phyloP scores from a whole-genome alignment of 2,113 vertebrate species.

The Thunnus thynnus region DNA sequence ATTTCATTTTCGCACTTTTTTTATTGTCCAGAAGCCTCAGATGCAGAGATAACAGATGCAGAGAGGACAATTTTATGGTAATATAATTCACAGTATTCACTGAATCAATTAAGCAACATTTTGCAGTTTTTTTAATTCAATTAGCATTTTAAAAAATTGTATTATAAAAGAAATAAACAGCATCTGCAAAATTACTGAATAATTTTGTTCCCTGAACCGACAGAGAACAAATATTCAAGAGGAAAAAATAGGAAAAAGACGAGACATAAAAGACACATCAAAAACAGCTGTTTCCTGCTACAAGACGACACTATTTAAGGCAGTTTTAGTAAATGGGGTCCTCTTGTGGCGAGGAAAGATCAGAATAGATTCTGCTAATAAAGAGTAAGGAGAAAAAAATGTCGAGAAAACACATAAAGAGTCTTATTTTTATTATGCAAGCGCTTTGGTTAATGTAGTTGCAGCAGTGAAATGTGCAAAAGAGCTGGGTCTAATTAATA shows the following conservation, averaged over 20 bases:
- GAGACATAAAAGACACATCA: background rate
- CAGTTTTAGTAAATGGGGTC: slow-evolving; percentile 11
- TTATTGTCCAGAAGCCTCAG: background rate
- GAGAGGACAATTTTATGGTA: background rate
- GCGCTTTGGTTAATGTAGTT: no score
- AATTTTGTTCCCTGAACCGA: background rate
- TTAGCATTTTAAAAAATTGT: background rate
- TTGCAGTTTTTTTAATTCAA: background rate
- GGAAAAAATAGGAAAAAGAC: background rate
- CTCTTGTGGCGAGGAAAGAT: background rate
- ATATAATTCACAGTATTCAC: background rate
- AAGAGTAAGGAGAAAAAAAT: background rate
- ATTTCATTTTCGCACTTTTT: slow-evolving; percentile 2
- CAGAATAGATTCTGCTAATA: background rate
- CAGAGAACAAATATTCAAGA: background rate
- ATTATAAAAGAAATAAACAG: background rate
- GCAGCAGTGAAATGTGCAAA: no score
- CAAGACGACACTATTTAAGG: background rate
- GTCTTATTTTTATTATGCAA: no score
- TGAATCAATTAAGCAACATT: background rate
- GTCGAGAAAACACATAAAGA: no score
- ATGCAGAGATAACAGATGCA: background rate
- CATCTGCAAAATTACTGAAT: background rate
- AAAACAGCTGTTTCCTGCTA: background rate
- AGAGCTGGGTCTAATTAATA: no score